A percentile compares a stretch with the other conserved stretches of the same genome.
These are phyloP conservation scores for Ispidina picta DNA, from an alignment of 2,797 vertebrate genomes.

Conservation along the genomic window DNA sequence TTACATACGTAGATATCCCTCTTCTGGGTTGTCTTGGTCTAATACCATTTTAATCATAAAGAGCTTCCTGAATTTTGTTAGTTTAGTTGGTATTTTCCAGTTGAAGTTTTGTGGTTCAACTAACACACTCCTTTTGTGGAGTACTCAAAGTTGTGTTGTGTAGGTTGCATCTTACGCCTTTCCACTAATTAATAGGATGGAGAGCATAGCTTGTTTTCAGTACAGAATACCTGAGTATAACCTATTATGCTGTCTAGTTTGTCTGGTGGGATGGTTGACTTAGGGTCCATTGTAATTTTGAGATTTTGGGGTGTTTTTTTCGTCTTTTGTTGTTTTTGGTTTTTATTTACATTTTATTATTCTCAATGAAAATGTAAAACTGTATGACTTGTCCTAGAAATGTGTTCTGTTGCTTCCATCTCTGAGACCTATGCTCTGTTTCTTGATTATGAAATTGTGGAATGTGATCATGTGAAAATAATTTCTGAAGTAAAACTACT, in stretches of 20 bases:
- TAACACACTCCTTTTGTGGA: background rate
- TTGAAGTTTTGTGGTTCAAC: background rate
- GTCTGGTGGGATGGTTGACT: background rate
- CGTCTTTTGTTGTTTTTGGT: too few relatives aligned
- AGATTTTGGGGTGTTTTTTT: background rate
- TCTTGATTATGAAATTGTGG: background rate
- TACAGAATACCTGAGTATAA: background rate
- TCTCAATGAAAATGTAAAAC: background rate
- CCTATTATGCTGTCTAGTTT: background rate
- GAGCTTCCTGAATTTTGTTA: background rate
- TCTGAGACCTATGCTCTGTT: background rate
- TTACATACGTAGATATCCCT: background rate
- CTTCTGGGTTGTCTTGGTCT: background rate
- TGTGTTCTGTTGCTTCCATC: background rate
- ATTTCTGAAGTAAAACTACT: background rate
- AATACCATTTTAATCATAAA: background rate
- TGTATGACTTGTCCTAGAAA: background rate
- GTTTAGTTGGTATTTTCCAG: background rate
- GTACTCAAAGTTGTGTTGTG: rapidly evolving
- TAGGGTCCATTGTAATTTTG: background rate
- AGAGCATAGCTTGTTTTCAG: background rate
- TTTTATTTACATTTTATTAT: background rate
- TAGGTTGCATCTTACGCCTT: background rate
- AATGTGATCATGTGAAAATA: background rate
- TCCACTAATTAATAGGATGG: background rate